Conservation (phyloP, 2,113 vertebrate species). For the Dolichotis patagonum region DNA sequence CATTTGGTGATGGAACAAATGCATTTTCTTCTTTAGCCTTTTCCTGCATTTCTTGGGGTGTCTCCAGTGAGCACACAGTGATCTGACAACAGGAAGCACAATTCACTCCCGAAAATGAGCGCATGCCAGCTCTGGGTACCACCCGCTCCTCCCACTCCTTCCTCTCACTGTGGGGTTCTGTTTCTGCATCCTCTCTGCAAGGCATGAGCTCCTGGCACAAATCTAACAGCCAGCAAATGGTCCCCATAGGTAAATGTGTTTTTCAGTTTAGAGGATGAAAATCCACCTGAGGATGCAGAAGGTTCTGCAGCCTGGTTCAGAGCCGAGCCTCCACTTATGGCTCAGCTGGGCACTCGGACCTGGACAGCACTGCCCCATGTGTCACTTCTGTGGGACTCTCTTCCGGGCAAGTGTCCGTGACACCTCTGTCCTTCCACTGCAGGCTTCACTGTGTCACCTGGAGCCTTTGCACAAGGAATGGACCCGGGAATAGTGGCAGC, state of each 20-base stretch:
- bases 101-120: not conserved
- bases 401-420: not conserved
- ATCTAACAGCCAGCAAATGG: not conserved
- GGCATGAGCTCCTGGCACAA: not conserved
- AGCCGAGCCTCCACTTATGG: not conserved
- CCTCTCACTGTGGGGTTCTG: fast-evolving
- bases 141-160: not conserved
- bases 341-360: not conserved
- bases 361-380: too few species aligned
- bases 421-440: not conserved
- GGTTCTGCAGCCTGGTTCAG: not conserved
- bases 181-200: not conserved
- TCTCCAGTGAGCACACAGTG: not conserved
- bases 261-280: not conserved
- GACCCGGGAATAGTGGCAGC: not conserved
- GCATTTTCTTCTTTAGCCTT: not conserved
- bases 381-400: not conserved
- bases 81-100: not conserved
- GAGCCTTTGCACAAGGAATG: not conserved
- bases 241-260: not conserved
- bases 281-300: not conserved
- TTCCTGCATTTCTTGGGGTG: not conserved
- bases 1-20: too few species aligned
- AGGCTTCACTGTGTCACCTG: too few species aligned
- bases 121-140: too few species aligned